phyloP scores from a whole-genome alignment of 2,113 vertebrate species.

The Phaethon lepturus region DNA sequence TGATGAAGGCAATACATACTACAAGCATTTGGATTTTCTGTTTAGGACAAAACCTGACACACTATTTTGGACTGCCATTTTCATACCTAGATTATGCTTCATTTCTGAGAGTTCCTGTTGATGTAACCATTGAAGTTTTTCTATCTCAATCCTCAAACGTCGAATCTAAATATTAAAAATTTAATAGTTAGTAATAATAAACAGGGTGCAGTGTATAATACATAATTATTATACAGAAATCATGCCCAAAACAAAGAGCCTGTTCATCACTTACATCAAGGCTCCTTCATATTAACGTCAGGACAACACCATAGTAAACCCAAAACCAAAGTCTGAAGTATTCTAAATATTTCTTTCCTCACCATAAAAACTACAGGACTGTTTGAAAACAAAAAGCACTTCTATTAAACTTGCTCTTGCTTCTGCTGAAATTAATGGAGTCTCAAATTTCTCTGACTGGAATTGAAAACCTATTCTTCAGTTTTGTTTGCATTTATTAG shows the following conservation, averaged over 20 bases:
- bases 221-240: not conserved
- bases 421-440: not conserved
- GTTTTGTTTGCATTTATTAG: not conserved
- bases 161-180: constrained; percentile 83
- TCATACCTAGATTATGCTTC: constrained; percentile 95
- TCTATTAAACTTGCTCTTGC: not conserved
- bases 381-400: not conserved
- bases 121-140: constrained; percentile 96
- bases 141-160: constrained; percentile 94
- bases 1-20: not conserved
- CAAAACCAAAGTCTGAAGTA: not conserved
- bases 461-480: not conserved
- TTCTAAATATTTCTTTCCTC: not conserved
- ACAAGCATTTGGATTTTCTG: not conserved
- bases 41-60: not conserved
- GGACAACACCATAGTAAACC: not conserved
- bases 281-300: not conserved
- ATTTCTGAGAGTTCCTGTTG: constrained; percentile 96
- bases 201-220: not conserved
- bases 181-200: not conserved
- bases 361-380: not conserved
- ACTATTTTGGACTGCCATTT: not conserved
- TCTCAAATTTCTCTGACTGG: not conserved
- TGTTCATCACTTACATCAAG: not conserved
- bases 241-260: not conserved